phyloP scores from a whole-genome alignment of 2,113 vertebrate species.

The Emydura subglobosa region DNA sequence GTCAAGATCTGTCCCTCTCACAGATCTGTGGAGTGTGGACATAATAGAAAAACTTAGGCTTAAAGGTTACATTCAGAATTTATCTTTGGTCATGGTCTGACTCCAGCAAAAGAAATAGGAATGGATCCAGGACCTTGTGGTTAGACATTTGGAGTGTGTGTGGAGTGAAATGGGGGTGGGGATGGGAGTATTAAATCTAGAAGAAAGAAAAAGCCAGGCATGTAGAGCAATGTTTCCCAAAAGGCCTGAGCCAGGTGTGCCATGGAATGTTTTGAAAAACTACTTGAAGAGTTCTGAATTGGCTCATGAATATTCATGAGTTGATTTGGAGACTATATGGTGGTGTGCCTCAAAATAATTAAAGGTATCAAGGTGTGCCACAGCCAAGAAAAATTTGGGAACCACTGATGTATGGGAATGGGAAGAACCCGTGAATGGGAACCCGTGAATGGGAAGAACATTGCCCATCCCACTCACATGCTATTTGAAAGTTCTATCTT shows the following conservation, averaged over 20 bases:
- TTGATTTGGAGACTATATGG: too few relatives aligned
- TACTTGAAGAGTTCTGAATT: too few relatives aligned
- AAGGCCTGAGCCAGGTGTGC: too few relatives aligned
- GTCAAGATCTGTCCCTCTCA: not conserved
- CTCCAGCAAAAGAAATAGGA: not conserved
- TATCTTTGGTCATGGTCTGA: not conserved
- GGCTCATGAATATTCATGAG: too few relatives aligned
- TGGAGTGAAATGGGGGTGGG: not conserved
- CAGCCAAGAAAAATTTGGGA: too few relatives aligned
- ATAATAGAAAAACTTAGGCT: not conserved
- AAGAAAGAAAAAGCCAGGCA: not conserved
- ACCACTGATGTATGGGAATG: not conserved
- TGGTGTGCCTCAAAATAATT: too few relatives aligned
- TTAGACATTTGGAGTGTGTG: not conserved
- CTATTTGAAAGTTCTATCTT: not conserved
- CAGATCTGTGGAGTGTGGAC: not conserved
- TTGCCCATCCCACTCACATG: not conserved
- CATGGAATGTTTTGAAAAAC: too few relatives aligned
- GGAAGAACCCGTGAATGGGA: not conserved
- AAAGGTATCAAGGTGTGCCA: too few relatives aligned
- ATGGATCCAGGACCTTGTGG: not conserved
- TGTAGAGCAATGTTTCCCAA: too few relatives aligned
- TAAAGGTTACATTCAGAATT: not conserved
- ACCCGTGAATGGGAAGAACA: not conserved
- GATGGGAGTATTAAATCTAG: not conserved